phyloP scores from a whole-genome alignment of 2,113 vertebrate genomes.

The Gymnobelideus leadbeateri region DNA sequence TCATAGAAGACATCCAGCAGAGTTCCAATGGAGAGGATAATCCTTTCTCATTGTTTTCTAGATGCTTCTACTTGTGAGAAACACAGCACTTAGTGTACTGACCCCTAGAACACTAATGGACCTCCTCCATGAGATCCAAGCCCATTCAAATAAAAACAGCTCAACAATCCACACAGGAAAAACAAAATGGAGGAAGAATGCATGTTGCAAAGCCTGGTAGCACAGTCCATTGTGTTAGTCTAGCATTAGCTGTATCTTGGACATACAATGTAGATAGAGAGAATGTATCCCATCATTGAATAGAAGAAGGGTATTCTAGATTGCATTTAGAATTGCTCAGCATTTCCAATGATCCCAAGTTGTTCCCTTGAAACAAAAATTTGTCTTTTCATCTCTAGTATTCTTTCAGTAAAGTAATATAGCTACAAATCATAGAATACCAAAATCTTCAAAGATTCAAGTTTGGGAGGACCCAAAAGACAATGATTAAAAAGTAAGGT shows the following conservation, averaged over 20 bases:
- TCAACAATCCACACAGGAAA: neutral
- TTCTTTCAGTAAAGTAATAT: neutral
- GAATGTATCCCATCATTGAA: neutral
- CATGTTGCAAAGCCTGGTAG: neutral
- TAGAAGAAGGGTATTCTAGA: neutral
- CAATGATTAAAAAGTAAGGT: neutral
- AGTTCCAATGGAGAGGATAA: neutral
- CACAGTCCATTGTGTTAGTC: neutral
- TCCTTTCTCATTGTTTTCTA: neutral
- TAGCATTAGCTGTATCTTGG: neutral
- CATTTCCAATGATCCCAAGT: neutral
- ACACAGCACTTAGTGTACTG: neutral
- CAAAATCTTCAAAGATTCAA: neutral
- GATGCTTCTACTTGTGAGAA: neutral
- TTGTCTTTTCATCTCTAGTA: neutral
- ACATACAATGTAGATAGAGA: neutral
- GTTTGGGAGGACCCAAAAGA: neutral
- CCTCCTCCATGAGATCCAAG: neutral
- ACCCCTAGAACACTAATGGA: neutral
- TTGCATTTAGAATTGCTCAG: neutral
- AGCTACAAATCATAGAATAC: neutral
- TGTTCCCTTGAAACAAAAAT: neutral
- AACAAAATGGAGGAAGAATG: neutral
- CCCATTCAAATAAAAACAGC: neutral
- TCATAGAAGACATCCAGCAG: neutral